These are phyloP conservation scores for Stenodema calcarata DNA, from an alignment of 2,888 invertebrate genomes.

Conservation along the genomic window DNA sequence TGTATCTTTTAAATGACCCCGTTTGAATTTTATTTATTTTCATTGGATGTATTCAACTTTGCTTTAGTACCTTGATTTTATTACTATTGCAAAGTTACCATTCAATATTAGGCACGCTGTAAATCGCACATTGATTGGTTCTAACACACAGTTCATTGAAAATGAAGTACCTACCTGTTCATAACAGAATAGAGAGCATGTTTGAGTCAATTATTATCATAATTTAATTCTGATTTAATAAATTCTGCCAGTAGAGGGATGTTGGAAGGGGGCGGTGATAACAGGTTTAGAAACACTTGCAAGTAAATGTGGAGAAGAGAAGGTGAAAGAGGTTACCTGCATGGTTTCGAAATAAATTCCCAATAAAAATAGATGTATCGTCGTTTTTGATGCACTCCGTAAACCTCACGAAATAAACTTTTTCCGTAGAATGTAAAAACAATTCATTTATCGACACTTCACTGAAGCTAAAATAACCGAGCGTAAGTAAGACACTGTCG, in stretches of 20 bases:
- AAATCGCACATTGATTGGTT: not conserved
- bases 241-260: not conserved
- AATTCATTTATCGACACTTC: slow-evolving; percentile 23
- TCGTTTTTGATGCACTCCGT: not conserved
- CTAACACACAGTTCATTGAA: too few relatives aligned
- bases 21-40: not conserved
- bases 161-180: too few relatives aligned
- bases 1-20: not conserved
- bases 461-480: slow-evolving; percentile 2
- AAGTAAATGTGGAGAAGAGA: not conserved
- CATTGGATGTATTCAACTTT: not conserved
- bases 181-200: not conserved
- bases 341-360: slow-evolving; percentile 7
- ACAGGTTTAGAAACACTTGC: not conserved
- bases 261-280: not conserved
- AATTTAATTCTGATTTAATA: not conserved
- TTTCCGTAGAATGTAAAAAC: not conserved
- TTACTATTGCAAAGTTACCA: slow-evolving; percentile 32
- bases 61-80: slow-evolving; percentile 23
- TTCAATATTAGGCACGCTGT: not conserved
- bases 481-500: not conserved
- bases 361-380: slow-evolving; percentile 24
- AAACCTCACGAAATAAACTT: not conserved
- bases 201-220: not conserved
- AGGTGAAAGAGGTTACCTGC: slow-evolving; percentile 3